Percentiles rank a stretch among this genome's conserved stretches.
phyloP scores from a whole-genome alignment of 2,113 vertebrate genomes.

The Elephas maximus region DNA sequence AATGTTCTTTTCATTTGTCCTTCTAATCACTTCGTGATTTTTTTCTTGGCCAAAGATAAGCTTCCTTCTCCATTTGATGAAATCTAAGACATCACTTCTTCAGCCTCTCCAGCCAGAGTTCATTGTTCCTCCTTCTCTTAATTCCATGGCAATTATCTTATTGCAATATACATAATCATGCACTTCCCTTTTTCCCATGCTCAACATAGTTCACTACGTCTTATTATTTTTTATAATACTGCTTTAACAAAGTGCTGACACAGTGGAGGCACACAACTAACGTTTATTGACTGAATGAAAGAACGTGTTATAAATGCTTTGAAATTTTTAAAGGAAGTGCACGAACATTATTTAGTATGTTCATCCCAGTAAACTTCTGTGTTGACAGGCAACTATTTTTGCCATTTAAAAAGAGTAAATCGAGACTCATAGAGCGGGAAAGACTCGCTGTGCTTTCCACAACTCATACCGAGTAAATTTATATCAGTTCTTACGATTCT shows the following conservation, averaged over 20 bases:
- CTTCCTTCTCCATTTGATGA: not conserved
- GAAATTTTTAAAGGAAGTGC: slow-evolving; percentile 19
- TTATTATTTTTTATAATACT: not conserved
- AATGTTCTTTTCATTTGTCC: not conserved
- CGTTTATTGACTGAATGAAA: not conserved
- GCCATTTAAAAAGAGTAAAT: slow-evolving; percentile 8
- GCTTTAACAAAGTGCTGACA: not conserved
- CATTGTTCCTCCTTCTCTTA: not conserved
- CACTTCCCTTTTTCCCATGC: not conserved
- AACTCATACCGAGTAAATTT: not conserved
- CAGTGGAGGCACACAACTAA: not conserved
- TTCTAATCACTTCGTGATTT: not conserved
- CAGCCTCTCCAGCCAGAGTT: not conserved
- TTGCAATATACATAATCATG: not conserved
- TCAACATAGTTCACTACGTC: not conserved
- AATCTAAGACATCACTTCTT: not conserved
- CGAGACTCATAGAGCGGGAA: not conserved
- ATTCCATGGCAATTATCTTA: not conserved
- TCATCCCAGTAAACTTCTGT: not conserved
- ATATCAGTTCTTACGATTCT: not conserved
- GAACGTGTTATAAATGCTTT: not conserved
- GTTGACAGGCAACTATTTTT: slow-evolving; percentile 25
- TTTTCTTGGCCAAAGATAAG: not conserved
- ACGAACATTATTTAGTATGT: not conserved
- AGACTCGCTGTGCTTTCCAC: not conserved